Base-by-base conservation (phyloP, 1,140 invertebrate genomes). In the Leptonema lineaticorne region DNA sequence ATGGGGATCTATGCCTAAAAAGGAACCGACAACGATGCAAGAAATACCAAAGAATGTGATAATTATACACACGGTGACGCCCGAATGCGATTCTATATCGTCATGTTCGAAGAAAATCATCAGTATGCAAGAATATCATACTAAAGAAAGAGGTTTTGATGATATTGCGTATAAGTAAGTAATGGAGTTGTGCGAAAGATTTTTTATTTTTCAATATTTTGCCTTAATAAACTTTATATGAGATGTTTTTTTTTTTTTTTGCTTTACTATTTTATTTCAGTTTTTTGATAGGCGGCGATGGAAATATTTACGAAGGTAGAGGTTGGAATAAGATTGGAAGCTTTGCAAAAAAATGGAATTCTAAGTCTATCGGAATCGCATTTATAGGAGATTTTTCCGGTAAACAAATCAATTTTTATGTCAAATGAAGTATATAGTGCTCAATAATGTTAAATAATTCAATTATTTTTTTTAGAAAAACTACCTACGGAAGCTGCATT, bases 401-500 rank as follows among this genome's bases (percentile, higher is more conserved):
- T 45, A 41, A 41, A 41, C 22, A 4, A n/a, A 3, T 41, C 16
- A 41, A 41, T 41, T 14, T 4, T 14, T 41, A 41, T 16, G n/a
- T 28, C 26, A 28, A 24, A 28, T 2, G 18, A 4, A 14, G 2
- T 11, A 41, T 41, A 11, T n/a, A n/a, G n/a, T n/a, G n/a, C n/a
- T n/a, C n/a, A n/a, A n/a, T n/a, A n/a, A n/a, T n/a, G n/a, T n/a
- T n/a, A n/a, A n/a, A n/a, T 41, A 14, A 11, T 4, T 41, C 16
- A 4, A 41, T 4, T 33, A 33, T 41, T 14, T 14, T 22, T 80
- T 81, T 48, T 72, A 89, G 88, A 84, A 20, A 82, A 86, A 73
- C 66, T 84, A 6, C 87, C 88, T 27, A 83, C 79, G 11, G 28
- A 74, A 1, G 76, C 75, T 18, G 85, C 86, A 70, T 56, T 91